These are phyloP conservation scores for Epinotia nisella DNA, from an alignment of 2,888 invertebrate genomes.

Conservation along the genomic window DNA sequence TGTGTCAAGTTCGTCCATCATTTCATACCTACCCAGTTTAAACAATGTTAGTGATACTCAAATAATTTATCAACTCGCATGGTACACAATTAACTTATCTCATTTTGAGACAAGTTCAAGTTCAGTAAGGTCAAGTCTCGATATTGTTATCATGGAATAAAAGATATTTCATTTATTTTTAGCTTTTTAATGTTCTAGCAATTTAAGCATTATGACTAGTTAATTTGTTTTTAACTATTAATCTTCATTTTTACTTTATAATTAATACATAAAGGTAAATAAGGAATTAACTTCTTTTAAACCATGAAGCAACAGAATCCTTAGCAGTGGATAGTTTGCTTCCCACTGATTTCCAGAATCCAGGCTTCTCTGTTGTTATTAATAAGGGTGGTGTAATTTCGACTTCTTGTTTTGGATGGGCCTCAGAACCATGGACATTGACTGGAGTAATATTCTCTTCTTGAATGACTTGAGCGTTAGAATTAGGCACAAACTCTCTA, in stretches of 20 bases:
- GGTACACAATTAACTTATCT: conserved; percentile 7
- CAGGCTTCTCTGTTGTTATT: conserved; percentile 66
- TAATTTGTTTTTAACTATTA: conserved; percentile 26
- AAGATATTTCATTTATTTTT: neutral
- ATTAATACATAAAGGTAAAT: conserved; percentile 38
- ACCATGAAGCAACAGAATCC: conserved; percentile 82
- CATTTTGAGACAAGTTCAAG: conserved; percentile 24
- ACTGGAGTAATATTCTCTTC: conserved; percentile 28
- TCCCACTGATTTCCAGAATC: conserved; percentile 85
- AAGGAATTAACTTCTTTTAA: conserved; percentile 59
- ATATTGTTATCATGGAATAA: conserved; percentile 22
- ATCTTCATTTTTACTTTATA: conserved; percentile 6
- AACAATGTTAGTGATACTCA: neutral
- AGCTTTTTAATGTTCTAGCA: conserved; percentile 27
- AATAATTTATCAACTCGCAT: neutral
- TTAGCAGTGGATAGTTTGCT: conserved; percentile 81
- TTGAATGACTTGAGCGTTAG: conserved; percentile 32
- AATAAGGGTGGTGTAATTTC: conserved; percentile 54
- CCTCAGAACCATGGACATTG: conserved; percentile 32
- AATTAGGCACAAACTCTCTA: conserved; percentile 22
- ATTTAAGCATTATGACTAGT: conserved; percentile 44
- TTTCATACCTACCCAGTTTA: neutral
- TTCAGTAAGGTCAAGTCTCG: conserved; percentile 15
- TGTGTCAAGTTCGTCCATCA: neutral
- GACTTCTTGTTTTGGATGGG: conserved; percentile 44